phyloP scores from a whole-genome alignment of 2,888 invertebrate genomes.

The Nasonovia ribisnigri region DNA sequence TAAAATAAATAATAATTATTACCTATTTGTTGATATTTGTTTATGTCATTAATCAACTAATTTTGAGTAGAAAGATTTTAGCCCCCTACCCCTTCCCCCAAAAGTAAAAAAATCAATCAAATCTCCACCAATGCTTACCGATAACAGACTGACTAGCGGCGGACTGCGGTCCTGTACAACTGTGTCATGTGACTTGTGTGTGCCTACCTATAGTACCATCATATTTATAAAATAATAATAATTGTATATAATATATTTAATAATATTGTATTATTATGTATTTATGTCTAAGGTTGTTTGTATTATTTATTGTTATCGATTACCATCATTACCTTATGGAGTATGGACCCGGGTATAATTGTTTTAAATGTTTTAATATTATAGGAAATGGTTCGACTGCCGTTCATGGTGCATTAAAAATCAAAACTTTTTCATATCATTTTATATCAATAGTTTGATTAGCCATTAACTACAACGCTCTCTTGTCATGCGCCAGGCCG shows the following conservation, averaged over 20 bases:
- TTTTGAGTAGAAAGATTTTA: not conserved
- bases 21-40: not conserved
- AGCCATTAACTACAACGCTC: conserved; percentile 12
- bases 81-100: not conserved
- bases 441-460: conserved; percentile 61
- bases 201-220: no score
- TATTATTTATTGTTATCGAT: conserved; percentile 26
- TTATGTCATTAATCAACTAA: no score
- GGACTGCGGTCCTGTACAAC: not conserved
- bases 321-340: not conserved
- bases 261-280: not conserved
- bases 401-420: conserved; percentile 28
- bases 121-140: not conserved
- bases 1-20: not conserved
- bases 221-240: no score
- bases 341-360: not conserved
- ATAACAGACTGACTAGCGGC: not conserved
- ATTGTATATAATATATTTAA: not conserved
- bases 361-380: conserved; percentile 48
- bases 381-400: conserved; percentile 59
- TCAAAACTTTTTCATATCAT: conserved; percentile 58
- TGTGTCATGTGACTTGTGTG: no score
- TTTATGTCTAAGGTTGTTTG: not conserved
- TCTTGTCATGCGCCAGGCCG: conserved; percentile 26
- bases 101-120: not conserved